phyloP scores from a whole-genome alignment of 2,797 vertebrate genomes.

The Aplochiton taeniatus region DNA sequence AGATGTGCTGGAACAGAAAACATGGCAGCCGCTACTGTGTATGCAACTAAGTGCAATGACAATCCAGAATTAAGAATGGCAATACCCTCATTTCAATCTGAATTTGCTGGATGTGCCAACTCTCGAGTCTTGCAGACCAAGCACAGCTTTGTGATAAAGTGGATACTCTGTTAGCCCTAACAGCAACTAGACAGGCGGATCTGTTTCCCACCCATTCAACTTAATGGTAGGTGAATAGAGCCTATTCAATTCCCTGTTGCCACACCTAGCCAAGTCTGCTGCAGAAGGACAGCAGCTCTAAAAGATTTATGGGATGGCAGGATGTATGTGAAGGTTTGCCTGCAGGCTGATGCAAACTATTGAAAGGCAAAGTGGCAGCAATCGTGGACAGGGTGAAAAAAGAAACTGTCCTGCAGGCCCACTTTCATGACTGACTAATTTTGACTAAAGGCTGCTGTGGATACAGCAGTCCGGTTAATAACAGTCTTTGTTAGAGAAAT shows the following conservation, averaged over 20 bases:
- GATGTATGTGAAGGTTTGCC: conserved; percentile 38
- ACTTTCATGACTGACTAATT: not conserved
- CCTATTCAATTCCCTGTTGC: conserved; percentile 62
- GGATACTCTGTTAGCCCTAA: conserved; percentile 56
- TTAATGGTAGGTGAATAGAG: conserved; percentile 66
- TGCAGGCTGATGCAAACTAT: conserved; percentile 40
- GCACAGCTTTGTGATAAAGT: conserved; percentile 58
- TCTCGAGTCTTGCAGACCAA: conserved; percentile 44
- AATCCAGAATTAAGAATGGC: conserved; percentile 49
- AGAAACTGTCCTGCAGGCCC: not conserved
- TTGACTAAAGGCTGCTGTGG: not conserved
- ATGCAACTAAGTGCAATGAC: conserved; percentile 25
- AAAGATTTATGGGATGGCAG: conserved; percentile 57
- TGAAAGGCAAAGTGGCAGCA: conserved; percentile 34
- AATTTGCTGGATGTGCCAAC: conserved; percentile 60
- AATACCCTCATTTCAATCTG: conserved; percentile 62
- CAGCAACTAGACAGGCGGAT: conserved; percentile 53
- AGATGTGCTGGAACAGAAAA: not conserved
- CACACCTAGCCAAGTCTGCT: conserved; percentile 45
- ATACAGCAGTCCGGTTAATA: not conserved
- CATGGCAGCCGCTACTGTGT: not conserved
- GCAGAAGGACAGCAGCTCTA: conserved; percentile 48
- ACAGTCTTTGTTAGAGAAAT: not conserved
- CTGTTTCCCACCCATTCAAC: conserved; percentile 58
- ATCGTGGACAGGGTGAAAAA: conserved; percentile 18